Base-by-base conservation (phyloP, 2,888 invertebrate species). In the Microplitis manilae region DNA sequence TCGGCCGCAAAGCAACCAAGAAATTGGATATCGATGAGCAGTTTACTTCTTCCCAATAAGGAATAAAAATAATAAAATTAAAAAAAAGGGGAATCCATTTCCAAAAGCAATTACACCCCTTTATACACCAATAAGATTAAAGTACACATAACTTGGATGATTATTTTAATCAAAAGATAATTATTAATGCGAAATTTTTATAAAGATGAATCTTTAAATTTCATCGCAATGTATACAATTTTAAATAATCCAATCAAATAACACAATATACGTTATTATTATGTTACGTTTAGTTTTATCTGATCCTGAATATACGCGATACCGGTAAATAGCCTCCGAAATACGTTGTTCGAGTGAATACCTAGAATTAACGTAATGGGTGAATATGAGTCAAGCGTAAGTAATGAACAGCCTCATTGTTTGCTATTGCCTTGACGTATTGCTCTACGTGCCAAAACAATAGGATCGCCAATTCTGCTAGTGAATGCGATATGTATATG, bases 391-490 rank as follows among this genome's bases (percentile, higher is more conserved):
- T 77, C 82, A 84, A 81, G 79, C 80, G 83, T 83, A 84, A 81
- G 83, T 86, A 85, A 86, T 84, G 85, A 84, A 85, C 84, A 84
- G 83, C 79, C 83, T 81, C 82, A 85, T 87, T 87, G 87, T 86
- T 86, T 86, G 83, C 79, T 81, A 81, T 83, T 83, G 83, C 83
- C 83, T 86, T 85, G 83, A 79, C 84, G 79, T 83, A 83, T 83
- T 83, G 60, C 60, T 70, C 39, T 59, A 61, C 41, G 15, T 17
- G 60, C 39, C 71, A 39, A 61, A 71, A 71, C 64, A 73, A 64
- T 41, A 50, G 50, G 40, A 62, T 6, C 30, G 50, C 41, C 38
- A 20, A 65, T 73, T 20, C 41, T 13, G 50, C 20, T 13, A 39
- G 9, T 40, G 17, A 40, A 73, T 17, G 64, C 9, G 40, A 73